Evolutionary conservation across 2,888 invertebrate species (phyloP), one percentile per base, ranked within the genome.

Genomic region (Ennomos erosarius): DNA sequence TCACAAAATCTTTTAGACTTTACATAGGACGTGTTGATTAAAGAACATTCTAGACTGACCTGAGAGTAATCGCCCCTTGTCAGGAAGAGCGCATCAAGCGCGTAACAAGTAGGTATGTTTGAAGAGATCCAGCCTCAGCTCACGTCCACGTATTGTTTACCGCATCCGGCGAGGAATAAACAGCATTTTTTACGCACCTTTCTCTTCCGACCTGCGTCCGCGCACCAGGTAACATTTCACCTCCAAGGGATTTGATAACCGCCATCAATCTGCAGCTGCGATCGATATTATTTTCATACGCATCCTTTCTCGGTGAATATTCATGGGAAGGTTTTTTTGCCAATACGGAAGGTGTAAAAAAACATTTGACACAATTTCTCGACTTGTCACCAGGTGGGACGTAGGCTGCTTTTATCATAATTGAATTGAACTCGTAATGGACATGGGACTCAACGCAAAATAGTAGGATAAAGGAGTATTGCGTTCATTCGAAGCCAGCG

Each of bases 191-290:
- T 87, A 81, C 74, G 70, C 81, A 79, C 86, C 89, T 89, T 89
- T 89, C 88, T 87, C 89, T 87, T 88, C 88, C 89, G 87, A 84
- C 81, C 84, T 79, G 77, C 70, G 76, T 71, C 57, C 60, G 73
- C 74, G 78, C 78, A 74, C 51, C 81, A 82, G 85, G 85, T 86
- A 87, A 79, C 78, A 78, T 78, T 71, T 78, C 79, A 70, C 77
- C 75, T 75, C 72, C 71, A 74, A 75, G 74, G 78, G 75, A 57
- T 54, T 60, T 58, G 65, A 65, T 65, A 65, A 37, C 55, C 47
- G 40, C 51, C 57, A 55, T 61, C 26, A 39, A 47, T 61, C 49
- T 54, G 62, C 68, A 68, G 68, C 66, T 68, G 66, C 42, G 54
- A 39, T 44, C 43, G 55, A 60, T 60, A 55, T 59, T 59, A 49